phyloP scores from a whole-genome alignment of 2,797 vertebrate species.

The Platalea minor region DNA sequence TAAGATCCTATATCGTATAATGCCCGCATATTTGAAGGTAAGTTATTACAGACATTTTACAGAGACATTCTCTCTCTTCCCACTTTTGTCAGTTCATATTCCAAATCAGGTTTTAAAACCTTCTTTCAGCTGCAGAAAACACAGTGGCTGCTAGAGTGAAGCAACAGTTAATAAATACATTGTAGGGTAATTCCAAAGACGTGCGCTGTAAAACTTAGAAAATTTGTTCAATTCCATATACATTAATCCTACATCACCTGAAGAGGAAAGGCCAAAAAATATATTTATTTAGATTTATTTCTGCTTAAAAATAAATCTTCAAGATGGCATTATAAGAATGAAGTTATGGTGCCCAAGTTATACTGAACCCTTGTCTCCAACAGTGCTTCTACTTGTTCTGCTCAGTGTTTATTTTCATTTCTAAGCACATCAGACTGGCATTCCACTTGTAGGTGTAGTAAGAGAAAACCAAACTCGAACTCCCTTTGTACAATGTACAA shows the following conservation, averaged over 20 bases:
- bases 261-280: not conserved
- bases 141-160: not conserved
- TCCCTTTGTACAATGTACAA: not conserved
- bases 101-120: not conserved
- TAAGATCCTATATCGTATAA: not conserved
- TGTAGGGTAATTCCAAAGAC: not conserved
- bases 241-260: not conserved
- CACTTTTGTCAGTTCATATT: not conserved
- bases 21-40: not conserved
- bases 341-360: not conserved
- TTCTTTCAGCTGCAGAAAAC: not conserved
- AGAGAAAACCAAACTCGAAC: not conserved
- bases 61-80: not conserved
- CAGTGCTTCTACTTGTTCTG: not conserved
- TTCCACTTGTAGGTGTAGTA: conserved; percentile 47
- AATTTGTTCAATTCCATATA: not conserved
- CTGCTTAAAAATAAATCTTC: not conserved
- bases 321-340: not conserved
- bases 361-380: not conserved
- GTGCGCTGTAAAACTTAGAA: not conserved
- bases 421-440: conserved; percentile 33
- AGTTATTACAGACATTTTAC: not conserved
- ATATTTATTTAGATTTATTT: not conserved
- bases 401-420: conserved; percentile 36
- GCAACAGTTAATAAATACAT: not conserved